Evolutionary conservation across 2,113 vertebrate genomes (phyloP).

Genomic region (Engraulis encrasicolus): DNA sequence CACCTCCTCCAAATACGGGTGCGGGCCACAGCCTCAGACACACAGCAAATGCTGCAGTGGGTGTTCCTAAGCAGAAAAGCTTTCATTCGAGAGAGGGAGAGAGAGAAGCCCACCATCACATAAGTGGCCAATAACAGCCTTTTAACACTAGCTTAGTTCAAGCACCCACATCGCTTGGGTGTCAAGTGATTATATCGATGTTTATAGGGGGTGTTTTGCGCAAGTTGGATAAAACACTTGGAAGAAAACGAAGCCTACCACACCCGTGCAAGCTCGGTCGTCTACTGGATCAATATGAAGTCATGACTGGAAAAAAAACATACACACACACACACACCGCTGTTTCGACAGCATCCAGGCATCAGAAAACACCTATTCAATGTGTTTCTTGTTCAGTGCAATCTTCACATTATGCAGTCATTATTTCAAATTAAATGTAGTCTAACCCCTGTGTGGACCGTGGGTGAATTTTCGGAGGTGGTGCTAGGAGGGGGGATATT

Average conservation of each 20-base stretch:
- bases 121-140: not conserved
- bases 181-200: not conserved
- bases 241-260: conserved; percentile 63
- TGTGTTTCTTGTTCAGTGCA: not conserved
- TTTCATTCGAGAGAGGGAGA: conserved; percentile 29
- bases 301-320: not conserved
- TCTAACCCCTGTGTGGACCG: not conserved
- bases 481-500: conserved; percentile 3
- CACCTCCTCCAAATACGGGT: conserved; percentile 43
- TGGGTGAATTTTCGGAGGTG: conserved; percentile 17
- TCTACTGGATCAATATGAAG: conserved; percentile 67
- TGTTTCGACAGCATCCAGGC: conserved; percentile 22
- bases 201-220: conserved; percentile 46
- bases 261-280: conserved; percentile 74
- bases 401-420: not conserved
- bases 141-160: not conserved
- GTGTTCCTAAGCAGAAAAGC: conserved; percentile 57
- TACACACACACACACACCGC: no score
- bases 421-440: not conserved
- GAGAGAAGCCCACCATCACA: conserved; percentile 8
- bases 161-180: not conserved
- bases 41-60: conserved; percentile 74
- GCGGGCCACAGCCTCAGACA: conserved; percentile 60
- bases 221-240: conserved; percentile 14
- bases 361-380: not conserved